Conservation (phyloP, 2,888 invertebrate genomes). For the Beris chalybata region DNA sequence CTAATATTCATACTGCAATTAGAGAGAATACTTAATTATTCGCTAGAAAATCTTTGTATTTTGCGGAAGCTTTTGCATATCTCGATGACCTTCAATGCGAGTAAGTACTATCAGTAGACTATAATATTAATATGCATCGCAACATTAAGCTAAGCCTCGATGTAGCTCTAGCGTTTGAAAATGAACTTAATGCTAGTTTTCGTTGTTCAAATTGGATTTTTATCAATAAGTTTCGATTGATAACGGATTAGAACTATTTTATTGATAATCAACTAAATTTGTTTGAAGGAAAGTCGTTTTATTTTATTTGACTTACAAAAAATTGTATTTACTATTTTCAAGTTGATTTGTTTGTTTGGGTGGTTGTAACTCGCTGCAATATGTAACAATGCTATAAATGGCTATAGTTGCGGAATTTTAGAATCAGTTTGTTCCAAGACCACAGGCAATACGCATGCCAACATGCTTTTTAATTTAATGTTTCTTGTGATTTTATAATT, state of each 20-base stretch:
- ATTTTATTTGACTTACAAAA: not conserved
- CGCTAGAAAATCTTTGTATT: not conserved
- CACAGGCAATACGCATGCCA: conserved; percentile 2
- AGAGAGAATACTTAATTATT: no score
- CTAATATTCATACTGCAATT: no score
- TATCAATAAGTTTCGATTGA: no score
- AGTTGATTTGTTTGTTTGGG: conserved; percentile 5
- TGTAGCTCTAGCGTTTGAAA: not conserved
- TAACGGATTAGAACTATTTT: no score
- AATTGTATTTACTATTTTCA: conserved; percentile 19
- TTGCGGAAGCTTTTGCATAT: conserved; percentile 12
- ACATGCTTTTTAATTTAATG: conserved; percentile 4
- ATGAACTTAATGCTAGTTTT: no score
- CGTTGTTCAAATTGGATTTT: no score
- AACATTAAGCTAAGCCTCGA: not conserved
- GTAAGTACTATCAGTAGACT: conserved; percentile 1
- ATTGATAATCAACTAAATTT: no score
- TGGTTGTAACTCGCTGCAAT: not conserved
- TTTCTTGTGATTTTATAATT: not conserved
- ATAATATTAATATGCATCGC: not conserved
- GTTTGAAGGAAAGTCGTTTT: not conserved
- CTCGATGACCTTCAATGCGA: conserved; percentile 1
- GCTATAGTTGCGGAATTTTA: conserved; percentile 5
- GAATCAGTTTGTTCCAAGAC: conserved; percentile 15
- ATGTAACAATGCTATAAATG: conserved; percentile 13